Base-by-base conservation (phyloP, 2,888 invertebrate genomes). In the Hirtodrosophila duncani region DNA sequence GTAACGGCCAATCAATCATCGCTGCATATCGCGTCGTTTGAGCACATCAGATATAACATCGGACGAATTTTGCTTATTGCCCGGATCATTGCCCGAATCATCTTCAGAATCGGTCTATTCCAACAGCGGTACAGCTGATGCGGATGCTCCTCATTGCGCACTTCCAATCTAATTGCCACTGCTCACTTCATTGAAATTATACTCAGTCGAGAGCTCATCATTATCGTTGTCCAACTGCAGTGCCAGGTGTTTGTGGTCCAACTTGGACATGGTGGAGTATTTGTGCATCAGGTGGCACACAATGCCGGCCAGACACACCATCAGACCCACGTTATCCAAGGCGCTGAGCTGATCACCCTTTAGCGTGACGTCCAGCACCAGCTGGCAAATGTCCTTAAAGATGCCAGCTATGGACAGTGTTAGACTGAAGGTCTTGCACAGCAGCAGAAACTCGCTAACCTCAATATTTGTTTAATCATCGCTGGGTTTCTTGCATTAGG, bases 331-430 rank as follows among this genome's bases (percentile, higher is more conserved):
- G 16, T 92, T 90, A 88, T 99, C 99, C 42, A 97, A 88, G 2
- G 89, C 83, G 51, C 92, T 94, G 83, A 99, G 89, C 80, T 91
- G 90, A 84, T 99, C 98, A 5, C 95, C 95, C 79, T 94, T 95
- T 72, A 93, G 91, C 81, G 92, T 90, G 39, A 96, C 94, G 1
- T 98, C 99, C 69, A 99, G 88, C 33, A 93, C 91, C 70, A 99
- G 88, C 59, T 96, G 97, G 83, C 94, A 93, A 83, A 98, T 92
- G 89, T 99, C 99, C 97, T 99, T 99, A 84, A 98, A 94, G 83
- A 99, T 97, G 50, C 98, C 98, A 31, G 97, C 93, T 70, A 99
- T 94, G 13, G 97, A 96, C 29, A 99, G 88, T 0, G 99, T 99
- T 43, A 99, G 91, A 89, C 98, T 97, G 72, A 99, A 99, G 0